Evolutionary conservation across 1,140 invertebrate genomes (phyloP).

Genomic region (Drosophila sp.): DNA sequence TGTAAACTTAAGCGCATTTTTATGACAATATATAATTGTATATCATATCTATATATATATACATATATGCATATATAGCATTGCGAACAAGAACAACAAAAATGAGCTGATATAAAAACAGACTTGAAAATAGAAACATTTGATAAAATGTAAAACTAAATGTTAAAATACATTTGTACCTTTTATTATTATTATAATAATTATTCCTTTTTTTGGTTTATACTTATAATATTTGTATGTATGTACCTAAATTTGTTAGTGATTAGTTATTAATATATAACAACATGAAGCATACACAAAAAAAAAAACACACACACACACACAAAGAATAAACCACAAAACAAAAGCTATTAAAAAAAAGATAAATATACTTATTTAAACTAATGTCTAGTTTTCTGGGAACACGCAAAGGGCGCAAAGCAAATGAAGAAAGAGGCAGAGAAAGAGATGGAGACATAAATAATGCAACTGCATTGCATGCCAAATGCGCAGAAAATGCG

Average conservation of each 20-base stretch:
- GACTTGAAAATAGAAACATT: slow-evolving; percentile 45
- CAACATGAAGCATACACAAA: slow-evolving; percentile 20
- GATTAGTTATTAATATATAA: slow-evolving; percentile 41
- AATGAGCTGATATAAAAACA: slow-evolving; percentile 37
- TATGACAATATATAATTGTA: slow-evolving; percentile 46
- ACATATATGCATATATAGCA: slow-evolving; percentile 26
- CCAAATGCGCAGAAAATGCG: slow-evolving; percentile 78
- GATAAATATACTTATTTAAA: slow-evolving; percentile 8
- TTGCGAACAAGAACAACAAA: slow-evolving; percentile 35
- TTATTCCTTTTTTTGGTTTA: slow-evolving; percentile 37
- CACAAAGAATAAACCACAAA: slow-evolving; percentile 3
- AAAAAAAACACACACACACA: slow-evolving; percentile 10
- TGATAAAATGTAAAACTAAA: slow-evolving; percentile 17
- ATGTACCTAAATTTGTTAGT: slow-evolving; percentile 35
- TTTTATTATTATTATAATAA: slow-evolving; percentile 34
- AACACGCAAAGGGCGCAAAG: slow-evolving; percentile 8
- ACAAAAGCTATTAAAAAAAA: slow-evolving; percentile 16
- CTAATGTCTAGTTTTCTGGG: slow-evolving; percentile 3
- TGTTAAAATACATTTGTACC: slow-evolving; percentile 38
- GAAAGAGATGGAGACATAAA: slow-evolving; percentile 3
- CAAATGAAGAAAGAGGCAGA: neutral
- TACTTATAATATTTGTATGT: slow-evolving; percentile 27
- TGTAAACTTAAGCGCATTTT: slow-evolving; percentile 45
- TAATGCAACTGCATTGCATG: slow-evolving; percentile 49
- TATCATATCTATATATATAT: slow-evolving; percentile 11